Conservation (phyloP, 2,797 vertebrate genomes). For the Parauchenoglanis punctatus region DNA sequence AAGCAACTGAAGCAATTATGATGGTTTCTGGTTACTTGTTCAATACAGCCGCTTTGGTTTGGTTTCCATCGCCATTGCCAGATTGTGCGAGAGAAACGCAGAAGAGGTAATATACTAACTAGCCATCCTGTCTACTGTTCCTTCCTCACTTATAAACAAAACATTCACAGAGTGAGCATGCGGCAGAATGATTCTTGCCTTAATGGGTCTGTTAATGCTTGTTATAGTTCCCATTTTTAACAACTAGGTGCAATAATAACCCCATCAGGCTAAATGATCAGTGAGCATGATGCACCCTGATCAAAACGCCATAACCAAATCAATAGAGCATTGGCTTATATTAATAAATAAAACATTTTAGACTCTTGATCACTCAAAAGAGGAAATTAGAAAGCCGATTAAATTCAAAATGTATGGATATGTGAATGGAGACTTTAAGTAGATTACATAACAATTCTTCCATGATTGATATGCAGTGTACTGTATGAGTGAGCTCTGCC, state of each 20-base stretch:
- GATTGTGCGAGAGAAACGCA: not conserved
- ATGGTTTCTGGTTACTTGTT: not conserved
- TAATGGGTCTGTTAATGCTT: not conserved
- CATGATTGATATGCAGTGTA: not conserved
- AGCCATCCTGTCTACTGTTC: not conserved
- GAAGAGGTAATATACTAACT: not conserved
- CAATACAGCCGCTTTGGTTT: not conserved
- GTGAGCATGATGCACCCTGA: not conserved
- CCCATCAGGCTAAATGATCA: not conserved
- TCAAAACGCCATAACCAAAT: not conserved
- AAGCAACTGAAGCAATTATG: not conserved
- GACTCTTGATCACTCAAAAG: not conserved
- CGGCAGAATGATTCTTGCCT: not conserved
- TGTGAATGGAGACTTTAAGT: not conserved
- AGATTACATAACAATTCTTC: not conserved
- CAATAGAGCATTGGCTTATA: not conserved
- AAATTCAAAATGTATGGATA: not conserved
- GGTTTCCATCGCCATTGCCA: not conserved
- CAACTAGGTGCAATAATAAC: not conserved
- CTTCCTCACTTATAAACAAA: not conserved
- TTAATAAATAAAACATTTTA: not conserved
- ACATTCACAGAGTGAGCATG: too few species aligned
- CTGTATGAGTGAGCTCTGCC: not conserved
- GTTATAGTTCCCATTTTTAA: too few species aligned
- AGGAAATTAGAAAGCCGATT: not conserved